Evolutionary conservation across 2,888 invertebrate genomes (phyloP).

Genomic region (Melanostoma scalare): DNA sequence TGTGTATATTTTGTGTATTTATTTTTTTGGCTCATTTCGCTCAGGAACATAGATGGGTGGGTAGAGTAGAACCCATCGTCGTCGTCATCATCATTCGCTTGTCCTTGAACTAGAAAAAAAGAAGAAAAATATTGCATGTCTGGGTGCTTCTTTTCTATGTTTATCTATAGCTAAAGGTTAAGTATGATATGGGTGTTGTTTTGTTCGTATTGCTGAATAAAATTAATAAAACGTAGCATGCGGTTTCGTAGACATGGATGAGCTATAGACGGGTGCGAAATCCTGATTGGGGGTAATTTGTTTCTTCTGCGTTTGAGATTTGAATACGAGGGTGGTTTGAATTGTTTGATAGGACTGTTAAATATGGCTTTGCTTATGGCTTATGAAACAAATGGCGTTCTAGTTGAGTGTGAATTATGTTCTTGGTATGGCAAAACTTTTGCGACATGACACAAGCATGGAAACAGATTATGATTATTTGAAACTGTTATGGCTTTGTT

Average conservation of each 20-base stretch:
- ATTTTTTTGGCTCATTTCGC: conserved; percentile 35
- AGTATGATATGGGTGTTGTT: conserved; percentile 29
- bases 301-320: conserved; percentile 24
- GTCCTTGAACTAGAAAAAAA: conserved; percentile 61
- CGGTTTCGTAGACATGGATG: conserved; percentile 30
- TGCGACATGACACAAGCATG: conserved; percentile 27
- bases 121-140: conserved; percentile 53
- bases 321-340: neutral
- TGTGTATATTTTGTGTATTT: conserved; percentile 15
- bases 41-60: no score
- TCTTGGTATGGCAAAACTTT: conserved; percentile 31
- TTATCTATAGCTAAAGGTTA: neutral
- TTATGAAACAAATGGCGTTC: conserved; percentile 38
- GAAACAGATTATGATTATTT: conserved; percentile 11
- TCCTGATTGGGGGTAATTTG: conserved; percentile 62
- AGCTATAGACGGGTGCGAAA: conserved; percentile 36
- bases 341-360: neutral
- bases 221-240: conserved; percentile 50
- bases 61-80: neutral
- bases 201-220: conserved; percentile 40
- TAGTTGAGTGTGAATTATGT: conserved; percentile 11
- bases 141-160: conserved; percentile 11
- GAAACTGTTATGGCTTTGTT: conserved; percentile 49
- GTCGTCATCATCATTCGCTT: conserved; percentile 37
- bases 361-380: conserved; percentile 35